Base-by-base conservation (phyloP, 2,888 invertebrate species). In the Ormyrus rosae region DNA sequence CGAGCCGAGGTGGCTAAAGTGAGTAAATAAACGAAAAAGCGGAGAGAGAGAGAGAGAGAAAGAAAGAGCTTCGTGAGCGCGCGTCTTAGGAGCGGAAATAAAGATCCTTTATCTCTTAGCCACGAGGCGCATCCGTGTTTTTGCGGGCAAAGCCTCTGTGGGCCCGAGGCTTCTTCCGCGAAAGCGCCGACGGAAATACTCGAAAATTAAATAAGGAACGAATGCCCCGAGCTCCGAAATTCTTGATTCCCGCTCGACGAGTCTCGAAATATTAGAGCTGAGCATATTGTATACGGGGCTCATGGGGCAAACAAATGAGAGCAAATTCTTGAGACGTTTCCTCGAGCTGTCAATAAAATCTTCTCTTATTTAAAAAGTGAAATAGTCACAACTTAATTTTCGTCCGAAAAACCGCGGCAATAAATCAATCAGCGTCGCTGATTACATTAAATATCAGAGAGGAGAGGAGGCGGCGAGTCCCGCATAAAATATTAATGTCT, bases 41-140 rank as follows among this genome's bases (percentile, higher is more conserved):
- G 8, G 46, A 45, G 9, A 9, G n/a, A 34, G 34, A 51, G 46
- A 6, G 50, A 13, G 53, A 34, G n/a, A 55, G 56, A 69, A 65
- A 55, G 46, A 53, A 45, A 58, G 34, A 34, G 34, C 34, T 4
- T 34, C 4, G 34, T 1, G 78, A 80, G 65, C 81, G 64, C 19
- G 69, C 58, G 48, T 69, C 74, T 76, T 71, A 64, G 71, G 46
- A 50, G 82, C 81, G 82, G 81, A 78, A 82, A 84, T 79, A 81
- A 75, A 83, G 81, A 79, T 79, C 73, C 63, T 68, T 79, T 79
- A 79, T 79, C 78, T 63, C 55, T 53, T 61, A 19, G 68, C 78
- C 68, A 53, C 55, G 73, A 73, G 72, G 60, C 78, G 63, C 55
- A 51, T 69, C 76, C 65, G 19, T 48, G 75, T 75, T 75, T 68